phyloP scores from a whole-genome alignment of 2,888 invertebrate species.

The Eupithecia pulchellata region DNA sequence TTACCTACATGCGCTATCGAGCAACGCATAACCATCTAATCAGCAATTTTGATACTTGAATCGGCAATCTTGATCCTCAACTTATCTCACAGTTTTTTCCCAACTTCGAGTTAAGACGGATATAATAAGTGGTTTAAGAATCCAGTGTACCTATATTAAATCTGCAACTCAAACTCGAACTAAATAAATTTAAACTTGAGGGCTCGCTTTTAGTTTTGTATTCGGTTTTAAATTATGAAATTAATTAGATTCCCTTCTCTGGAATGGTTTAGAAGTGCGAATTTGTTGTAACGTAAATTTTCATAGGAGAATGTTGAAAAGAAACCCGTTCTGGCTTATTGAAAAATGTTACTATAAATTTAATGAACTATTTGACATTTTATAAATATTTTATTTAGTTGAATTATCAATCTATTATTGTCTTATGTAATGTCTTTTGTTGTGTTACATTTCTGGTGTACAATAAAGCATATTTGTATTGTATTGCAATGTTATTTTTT shows the following conservation, averaged over 20 bases:
- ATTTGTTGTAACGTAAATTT: neutral
- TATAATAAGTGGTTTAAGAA: neutral
- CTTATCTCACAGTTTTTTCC: neutral
- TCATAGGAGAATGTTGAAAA: neutral
- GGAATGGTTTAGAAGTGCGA: neutral
- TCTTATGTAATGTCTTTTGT: too few species aligned
- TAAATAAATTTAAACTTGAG: slow-evolving; percentile 41
- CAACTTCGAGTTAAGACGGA: neutral
- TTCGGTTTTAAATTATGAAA: slow-evolving; percentile 17
- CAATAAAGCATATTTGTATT: too few species aligned
- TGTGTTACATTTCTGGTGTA: too few species aligned
- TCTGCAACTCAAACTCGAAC: slow-evolving; percentile 44
- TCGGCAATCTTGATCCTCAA: neutral
- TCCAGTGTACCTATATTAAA: slow-evolving; percentile 36
- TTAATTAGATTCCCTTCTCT: slow-evolving; percentile 15
- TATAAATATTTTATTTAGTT: too few species aligned
- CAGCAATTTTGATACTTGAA: neutral
- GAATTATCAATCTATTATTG: too few species aligned
- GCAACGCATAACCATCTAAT: neutral
- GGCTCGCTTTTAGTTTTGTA: slow-evolving; percentile 8
- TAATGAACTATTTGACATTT: too few species aligned
- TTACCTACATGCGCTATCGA: neutral
- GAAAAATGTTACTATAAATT: too few species aligned
- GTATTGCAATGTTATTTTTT: too few species aligned
- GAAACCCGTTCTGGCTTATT: too few species aligned